These are phyloP conservation scores for Athetis lepigone DNA, from an alignment of 2,888 invertebrate genomes.

Conservation along the genomic window DNA sequence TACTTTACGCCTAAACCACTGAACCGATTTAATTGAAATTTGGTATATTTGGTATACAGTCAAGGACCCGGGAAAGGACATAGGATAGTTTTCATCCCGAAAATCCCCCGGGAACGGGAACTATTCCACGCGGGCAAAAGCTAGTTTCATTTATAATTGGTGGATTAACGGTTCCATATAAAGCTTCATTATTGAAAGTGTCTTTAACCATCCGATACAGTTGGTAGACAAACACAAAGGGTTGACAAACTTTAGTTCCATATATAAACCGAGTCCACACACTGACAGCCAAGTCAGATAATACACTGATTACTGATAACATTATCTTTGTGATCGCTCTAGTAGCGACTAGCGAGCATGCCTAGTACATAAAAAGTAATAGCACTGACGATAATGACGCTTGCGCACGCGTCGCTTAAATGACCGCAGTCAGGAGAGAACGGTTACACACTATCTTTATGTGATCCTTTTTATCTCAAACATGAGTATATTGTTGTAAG, in stretches of 20 bases:
- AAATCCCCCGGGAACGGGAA: too few relatives aligned
- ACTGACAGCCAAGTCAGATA: neutral
- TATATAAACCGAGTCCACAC: neutral
- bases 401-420: neutral
- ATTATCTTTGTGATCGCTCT: conserved; percentile 6
- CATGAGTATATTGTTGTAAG: neutral
- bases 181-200: too few relatives aligned
- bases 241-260: neutral
- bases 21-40: too few relatives aligned
- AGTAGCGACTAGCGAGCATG: conserved; percentile 8
- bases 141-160: too few relatives aligned
- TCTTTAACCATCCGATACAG: too few relatives aligned
- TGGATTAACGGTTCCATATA: too few relatives aligned
- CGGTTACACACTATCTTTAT: conserved; percentile 7
- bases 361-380: conserved; percentile 26
- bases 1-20: too few relatives aligned
- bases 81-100: too few relatives aligned
- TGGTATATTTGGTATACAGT: too few relatives aligned
- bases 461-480: neutral
- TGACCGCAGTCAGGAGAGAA: conserved; percentile 2
- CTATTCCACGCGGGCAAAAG: too few relatives aligned
- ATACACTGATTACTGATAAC: conserved; percentile 21
- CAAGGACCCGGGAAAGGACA: too few relatives aligned
- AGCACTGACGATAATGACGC: conserved; percentile 14
- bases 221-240: too few relatives aligned